Percentiles rank a stretch among this genome's conserved stretches.
Conservation (phyloP, 2,797 vertebrate genomes). For the Linurgus olivaceus region DNA sequence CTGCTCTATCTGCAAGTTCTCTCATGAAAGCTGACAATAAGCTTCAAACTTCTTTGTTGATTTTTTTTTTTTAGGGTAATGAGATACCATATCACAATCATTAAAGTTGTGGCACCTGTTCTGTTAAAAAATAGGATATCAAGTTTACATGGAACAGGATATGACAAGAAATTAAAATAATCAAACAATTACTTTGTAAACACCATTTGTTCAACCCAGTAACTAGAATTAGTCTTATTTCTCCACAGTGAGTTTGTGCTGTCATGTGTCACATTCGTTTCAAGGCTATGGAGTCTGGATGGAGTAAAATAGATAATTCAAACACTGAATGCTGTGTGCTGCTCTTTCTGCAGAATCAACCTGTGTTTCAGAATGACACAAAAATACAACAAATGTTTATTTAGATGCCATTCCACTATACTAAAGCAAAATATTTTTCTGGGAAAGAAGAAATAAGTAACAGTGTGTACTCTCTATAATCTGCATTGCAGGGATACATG, state of each 20-base stretch:
- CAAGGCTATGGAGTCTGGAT: background rate
- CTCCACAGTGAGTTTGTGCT: background rate
- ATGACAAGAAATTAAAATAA: background rate
- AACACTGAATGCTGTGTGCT: background rate
- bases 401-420: background rate
- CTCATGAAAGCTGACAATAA: background rate
- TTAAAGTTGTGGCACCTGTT: background rate
- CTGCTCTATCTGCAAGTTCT: background rate
- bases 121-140: background rate
- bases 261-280: background rate
- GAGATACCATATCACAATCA: background rate
- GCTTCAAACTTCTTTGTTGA: background rate
- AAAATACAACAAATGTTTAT: background rate
- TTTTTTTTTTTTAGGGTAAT: background rate
- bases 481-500: background rate
- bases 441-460: background rate
- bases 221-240: background rate
- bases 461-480: background rate
- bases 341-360: background rate
- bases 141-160: background rate
- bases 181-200: background rate
- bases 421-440: background rate
- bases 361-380: background rate
- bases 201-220: background rate
- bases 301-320: background rate